These are phyloP conservation scores for Micropterix aruncella DNA, from an alignment of 2,888 invertebrate species.

Conservation along the genomic window DNA sequence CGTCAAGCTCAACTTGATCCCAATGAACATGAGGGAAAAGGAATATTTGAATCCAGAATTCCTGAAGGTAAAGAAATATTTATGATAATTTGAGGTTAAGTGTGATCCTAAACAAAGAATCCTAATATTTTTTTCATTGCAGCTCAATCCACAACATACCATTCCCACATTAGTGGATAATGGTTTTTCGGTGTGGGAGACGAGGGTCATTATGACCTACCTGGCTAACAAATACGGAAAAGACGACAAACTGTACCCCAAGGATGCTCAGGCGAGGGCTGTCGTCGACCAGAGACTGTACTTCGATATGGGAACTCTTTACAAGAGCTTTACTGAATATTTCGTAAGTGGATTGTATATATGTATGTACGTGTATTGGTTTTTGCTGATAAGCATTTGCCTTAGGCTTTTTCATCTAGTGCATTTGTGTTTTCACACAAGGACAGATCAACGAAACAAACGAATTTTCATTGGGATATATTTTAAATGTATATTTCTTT, in stretches of 20 bases:
- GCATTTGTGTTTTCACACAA: too few species aligned
- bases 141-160: conserved; percentile 58
- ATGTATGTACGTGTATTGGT: too few species aligned
- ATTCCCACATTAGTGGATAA: conserved; percentile 60
- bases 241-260: not conserved
- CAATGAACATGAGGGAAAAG: conserved; percentile 41
- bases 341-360: not conserved
- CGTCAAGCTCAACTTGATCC: conserved; percentile 49
- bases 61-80: conserved; percentile 54
- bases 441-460: too few species aligned
- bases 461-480: too few species aligned
- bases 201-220: not conserved
- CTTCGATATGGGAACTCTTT: not conserved
- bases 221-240: not conserved
- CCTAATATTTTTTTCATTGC: conserved; percentile 15
- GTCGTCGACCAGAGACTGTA: not conserved
- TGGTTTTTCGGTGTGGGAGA: conserved; percentile 57
- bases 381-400: too few species aligned
- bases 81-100: too few species aligned
- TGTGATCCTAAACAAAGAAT: not conserved
- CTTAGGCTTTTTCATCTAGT: too few species aligned
- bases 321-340: not conserved
- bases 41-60: conserved; percentile 53
- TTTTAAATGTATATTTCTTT: too few species aligned
- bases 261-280: not conserved